Evolutionary conservation across 1,140 invertebrate species (phyloP).

Genomic region (Zaprionus tsacasi): DNA sequence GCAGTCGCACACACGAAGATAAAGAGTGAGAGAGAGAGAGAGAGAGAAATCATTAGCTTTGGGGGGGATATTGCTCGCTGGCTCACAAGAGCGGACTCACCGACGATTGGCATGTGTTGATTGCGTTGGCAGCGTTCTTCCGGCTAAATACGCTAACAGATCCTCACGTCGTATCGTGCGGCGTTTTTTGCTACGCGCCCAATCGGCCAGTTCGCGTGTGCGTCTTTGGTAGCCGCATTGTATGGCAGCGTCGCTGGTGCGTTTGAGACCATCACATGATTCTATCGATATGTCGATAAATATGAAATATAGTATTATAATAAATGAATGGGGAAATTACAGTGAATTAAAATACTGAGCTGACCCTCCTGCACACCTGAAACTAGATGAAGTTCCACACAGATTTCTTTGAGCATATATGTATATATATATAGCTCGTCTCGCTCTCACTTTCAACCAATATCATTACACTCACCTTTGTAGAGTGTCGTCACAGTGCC

Average conservation of each 20-base stretch:
- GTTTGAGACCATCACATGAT: constrained; percentile 89
- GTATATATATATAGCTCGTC: too few relatives aligned
- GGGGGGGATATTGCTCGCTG: constrained; percentile 19
- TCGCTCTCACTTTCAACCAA: not conserved
- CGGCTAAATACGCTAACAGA: constrained; percentile 91
- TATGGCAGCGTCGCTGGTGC: constrained; percentile 89
- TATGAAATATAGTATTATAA: not conserved
- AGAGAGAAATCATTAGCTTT: constrained; percentile 34
- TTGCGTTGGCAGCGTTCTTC: constrained; percentile 88
- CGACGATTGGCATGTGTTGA: constrained; percentile 85
- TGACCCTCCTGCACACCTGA: not conserved
- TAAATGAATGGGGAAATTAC: not conserved
- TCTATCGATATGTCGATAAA: constrained; percentile 85
- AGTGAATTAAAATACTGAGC: not conserved
- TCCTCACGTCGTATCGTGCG: constrained; percentile 90
- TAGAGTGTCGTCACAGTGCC: constrained; percentile 91
- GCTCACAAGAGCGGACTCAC: constrained; percentile 62
- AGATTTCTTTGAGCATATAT: too few relatives aligned
- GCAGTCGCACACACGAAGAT: not conserved
- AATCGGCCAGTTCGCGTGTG: constrained; percentile 91
- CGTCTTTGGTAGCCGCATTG: constrained; percentile 90
- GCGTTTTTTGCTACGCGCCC: constrained; percentile 90
- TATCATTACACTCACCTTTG: constrained; percentile 87
- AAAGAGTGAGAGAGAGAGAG: not conserved
- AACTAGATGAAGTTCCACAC: not conserved